A percentile compares a stretch with the other conserved stretches of the same genome.
Conservation (phyloP, 2,797 vertebrate species). For the Spheniscus humboldti region DNA sequence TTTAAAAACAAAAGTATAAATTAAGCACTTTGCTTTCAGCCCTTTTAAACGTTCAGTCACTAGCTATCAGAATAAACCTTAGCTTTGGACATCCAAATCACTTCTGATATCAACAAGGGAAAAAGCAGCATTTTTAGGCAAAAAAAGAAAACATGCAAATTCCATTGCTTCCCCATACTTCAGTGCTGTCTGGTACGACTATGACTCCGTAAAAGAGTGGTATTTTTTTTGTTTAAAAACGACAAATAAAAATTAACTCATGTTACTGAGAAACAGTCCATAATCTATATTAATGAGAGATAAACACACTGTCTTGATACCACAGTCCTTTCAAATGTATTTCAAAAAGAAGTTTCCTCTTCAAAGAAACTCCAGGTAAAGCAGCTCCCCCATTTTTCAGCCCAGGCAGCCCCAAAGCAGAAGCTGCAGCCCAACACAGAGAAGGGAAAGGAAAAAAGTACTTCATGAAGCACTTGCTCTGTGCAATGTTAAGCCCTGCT, state of each 20-base stretch:
- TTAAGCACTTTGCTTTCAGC: neutral
- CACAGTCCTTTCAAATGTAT: neutral
- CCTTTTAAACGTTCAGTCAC: neutral
- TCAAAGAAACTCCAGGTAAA: neutral
- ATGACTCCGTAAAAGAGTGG: accelerated
- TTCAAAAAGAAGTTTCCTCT: neutral
- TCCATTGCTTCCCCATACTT: neutral
- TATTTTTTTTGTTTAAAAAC: neutral
- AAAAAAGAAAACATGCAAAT: neutral
- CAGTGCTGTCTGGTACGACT: neutral
- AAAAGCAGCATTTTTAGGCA: neutral
- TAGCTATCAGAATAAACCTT: neutral
- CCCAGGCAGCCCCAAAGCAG: neutral
- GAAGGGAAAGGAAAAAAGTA: neutral
- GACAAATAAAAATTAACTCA: neutral
- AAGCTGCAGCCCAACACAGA: neutral
- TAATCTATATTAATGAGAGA: neutral
- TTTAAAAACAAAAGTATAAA: slow-evolving; percentile 30
- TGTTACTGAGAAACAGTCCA: neutral
- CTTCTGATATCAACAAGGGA: neutral
- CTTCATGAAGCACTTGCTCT: neutral
- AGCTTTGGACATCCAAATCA: neutral
- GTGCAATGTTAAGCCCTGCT: neutral
- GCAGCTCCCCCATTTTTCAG: neutral
- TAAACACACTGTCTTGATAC: neutral